Conservation (phyloP, 2,113 vertebrate genomes). For the Heliornis fulica region DNA sequence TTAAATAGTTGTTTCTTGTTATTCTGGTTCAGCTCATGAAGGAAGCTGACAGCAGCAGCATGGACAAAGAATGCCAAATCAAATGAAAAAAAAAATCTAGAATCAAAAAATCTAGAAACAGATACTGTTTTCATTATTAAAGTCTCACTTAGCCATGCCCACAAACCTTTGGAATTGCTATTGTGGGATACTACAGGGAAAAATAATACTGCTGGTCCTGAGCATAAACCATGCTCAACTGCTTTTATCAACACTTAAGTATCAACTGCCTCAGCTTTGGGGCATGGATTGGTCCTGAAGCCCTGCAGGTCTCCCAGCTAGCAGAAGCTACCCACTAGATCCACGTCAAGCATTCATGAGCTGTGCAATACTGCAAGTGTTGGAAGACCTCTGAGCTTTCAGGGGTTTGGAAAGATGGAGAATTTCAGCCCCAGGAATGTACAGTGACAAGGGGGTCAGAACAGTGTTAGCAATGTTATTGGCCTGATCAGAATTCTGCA, state of each 20-base stretch:
- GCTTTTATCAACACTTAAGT: neutral
- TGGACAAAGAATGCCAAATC: neutral
- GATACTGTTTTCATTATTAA: neutral
- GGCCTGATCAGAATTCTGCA: neutral
- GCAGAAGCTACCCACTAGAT: neutral
- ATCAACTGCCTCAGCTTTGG: neutral
- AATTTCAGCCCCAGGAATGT: neutral
- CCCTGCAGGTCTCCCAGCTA: neutral
- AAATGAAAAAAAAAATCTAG: neutral
- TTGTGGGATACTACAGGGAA: neutral
- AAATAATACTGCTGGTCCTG: neutral
- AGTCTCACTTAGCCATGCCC: neutral
- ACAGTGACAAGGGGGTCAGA: neutral
- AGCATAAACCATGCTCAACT: neutral
- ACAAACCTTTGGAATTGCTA: neutral
- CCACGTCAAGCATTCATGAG: neutral
- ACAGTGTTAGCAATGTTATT: neutral
- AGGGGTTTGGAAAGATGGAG: neutral
- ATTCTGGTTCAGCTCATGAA: constrained; percentile 1
- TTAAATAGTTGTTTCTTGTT: constrained; percentile 59
- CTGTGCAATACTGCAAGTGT: neutral
- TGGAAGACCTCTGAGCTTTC: neutral
- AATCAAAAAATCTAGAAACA: no score
- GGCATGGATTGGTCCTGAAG: neutral
- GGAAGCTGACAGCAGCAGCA: neutral